phyloP scores from a whole-genome alignment of 1,140 invertebrate species.

The Gonioctena quinquepunctata region DNA sequence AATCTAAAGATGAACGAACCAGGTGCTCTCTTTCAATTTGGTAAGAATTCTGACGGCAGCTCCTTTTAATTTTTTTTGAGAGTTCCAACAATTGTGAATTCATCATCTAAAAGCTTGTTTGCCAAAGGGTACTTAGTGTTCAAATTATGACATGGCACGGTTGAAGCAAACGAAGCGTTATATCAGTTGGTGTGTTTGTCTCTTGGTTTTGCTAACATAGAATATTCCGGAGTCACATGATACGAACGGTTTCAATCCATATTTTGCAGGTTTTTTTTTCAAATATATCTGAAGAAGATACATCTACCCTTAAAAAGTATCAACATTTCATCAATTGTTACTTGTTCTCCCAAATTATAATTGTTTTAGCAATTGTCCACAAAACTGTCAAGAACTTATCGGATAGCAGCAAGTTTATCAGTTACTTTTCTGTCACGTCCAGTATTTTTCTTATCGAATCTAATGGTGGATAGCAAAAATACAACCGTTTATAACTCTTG shows the following conservation, averaged over 20 bases:
- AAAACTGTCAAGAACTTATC: conserved; percentile 46
- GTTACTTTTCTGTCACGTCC: conserved; percentile 16
- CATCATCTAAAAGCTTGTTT: no score
- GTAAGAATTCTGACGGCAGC: no score
- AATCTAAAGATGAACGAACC: no score
- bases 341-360: conserved; percentile 39
- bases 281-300: conserved; percentile 55
- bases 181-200: no score
- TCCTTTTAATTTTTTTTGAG: no score
- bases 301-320: conserved; percentile 50
- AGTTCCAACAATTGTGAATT: no score
- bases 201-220: not conserved
- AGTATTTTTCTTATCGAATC: conserved; percentile 40
- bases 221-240: conserved; percentile 7
- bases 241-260: conserved; percentile 33
- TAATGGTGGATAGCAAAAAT: conserved; percentile 27
- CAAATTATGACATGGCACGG: no score
- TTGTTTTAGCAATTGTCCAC: conserved; percentile 39
- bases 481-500: conserved; percentile 2
- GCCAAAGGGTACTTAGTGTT: no score
- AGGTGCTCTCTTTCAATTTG: no score
- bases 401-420: conserved; percentile 49
- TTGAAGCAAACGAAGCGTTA: no score
- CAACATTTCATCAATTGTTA: conserved; percentile 55
- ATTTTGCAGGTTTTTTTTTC: conserved; percentile 45